A percentile compares a stretch with the other conserved stretches of the same genome.
Evolutionary conservation across 2,888 invertebrate species (phyloP).

Genomic region (Agrochola circellaris): DNA sequence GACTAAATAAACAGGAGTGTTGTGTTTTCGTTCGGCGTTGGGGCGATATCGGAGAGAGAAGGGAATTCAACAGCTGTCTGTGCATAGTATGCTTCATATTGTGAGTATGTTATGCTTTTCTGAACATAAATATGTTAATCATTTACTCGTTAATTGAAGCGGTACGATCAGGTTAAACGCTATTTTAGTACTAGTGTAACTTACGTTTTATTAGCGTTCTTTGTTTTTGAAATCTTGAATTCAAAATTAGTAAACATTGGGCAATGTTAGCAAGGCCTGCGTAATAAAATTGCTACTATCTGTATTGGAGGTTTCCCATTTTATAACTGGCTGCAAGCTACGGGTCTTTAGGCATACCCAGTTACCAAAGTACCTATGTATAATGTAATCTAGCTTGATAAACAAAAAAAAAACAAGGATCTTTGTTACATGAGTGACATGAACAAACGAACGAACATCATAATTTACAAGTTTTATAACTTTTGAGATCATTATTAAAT

Average conservation of each 20-base stretch:
- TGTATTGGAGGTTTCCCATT: background rate
- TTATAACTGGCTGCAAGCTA: background rate
- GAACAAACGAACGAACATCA: background rate
- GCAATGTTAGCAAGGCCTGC: background rate
- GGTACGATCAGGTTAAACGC: background rate
- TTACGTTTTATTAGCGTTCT: constrained; percentile 4
- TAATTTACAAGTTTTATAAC: background rate
- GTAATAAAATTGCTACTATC: constrained; percentile 7
- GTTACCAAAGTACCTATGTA: background rate
- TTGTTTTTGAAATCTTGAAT: constrained; percentile 46
- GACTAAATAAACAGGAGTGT: constrained; percentile 80
- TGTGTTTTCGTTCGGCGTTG: constrained; percentile 84
- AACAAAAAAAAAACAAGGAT: background rate
- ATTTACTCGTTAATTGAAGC: constrained; percentile 5
- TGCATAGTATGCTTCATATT: constrained; percentile 88
- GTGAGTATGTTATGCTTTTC: constrained; percentile 79
- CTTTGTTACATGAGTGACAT: background rate
- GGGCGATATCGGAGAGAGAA: constrained; percentile 75
- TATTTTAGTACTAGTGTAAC: background rate
- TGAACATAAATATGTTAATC: constrained; percentile 32
- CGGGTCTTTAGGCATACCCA: background rate
- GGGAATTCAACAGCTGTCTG: constrained; percentile 84
- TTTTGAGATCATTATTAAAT: background rate
- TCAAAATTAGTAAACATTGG: constrained; percentile 46
- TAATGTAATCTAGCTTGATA: background rate